Percentiles rank a stretch among this genome's conserved stretches.
phyloP scores from a whole-genome alignment of 2,113 vertebrate genomes.

The Coryphaenoides rupestris region DNA sequence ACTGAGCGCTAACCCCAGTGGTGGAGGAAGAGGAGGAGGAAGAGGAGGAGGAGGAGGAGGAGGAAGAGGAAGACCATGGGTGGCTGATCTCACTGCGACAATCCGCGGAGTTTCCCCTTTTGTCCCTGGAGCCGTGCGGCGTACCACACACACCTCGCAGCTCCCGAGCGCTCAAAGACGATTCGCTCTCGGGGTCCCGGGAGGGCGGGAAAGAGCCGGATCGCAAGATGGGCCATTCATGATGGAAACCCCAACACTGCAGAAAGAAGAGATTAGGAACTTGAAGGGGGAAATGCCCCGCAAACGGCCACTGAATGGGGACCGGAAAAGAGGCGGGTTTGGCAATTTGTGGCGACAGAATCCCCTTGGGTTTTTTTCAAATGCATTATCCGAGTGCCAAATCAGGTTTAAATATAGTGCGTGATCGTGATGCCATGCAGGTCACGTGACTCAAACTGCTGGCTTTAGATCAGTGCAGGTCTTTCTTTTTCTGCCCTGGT shows the following conservation, averaged over 20 bases:
- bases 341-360: slow-evolving; percentile 13
- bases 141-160: slow-evolving; percentile 39
- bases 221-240: background rate
- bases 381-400: slow-evolving; percentile 17
- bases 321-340: slow-evolving; percentile 14
- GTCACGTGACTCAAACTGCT: slow-evolving; percentile 30
- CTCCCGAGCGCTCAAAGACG: background rate
- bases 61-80: slow-evolving; percentile 49
- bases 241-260: background rate
- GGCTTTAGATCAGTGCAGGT: slow-evolving; percentile 14
- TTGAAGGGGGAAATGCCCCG: background rate
- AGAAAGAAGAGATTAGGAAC: slow-evolving; percentile 6
- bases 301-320: background rate
- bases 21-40: no score
- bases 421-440: slow-evolving; percentile 40
- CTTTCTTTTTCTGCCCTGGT: slow-evolving; percentile 34
- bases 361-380: background rate
- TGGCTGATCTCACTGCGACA: slow-evolving; percentile 52
- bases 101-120: slow-evolving; percentile 49
- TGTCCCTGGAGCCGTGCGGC: slow-evolving; percentile 41
- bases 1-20: slow-evolving; percentile 23
- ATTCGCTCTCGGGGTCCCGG: background rate
- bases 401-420: slow-evolving; percentile 39
- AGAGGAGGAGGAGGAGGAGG: no score
- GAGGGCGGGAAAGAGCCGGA: background rate